Percentiles rank a stretch among this genome's conserved stretches.
Conservation (phyloP, 2,113 vertebrate species). For the Aptenodytes forsteri region DNA sequence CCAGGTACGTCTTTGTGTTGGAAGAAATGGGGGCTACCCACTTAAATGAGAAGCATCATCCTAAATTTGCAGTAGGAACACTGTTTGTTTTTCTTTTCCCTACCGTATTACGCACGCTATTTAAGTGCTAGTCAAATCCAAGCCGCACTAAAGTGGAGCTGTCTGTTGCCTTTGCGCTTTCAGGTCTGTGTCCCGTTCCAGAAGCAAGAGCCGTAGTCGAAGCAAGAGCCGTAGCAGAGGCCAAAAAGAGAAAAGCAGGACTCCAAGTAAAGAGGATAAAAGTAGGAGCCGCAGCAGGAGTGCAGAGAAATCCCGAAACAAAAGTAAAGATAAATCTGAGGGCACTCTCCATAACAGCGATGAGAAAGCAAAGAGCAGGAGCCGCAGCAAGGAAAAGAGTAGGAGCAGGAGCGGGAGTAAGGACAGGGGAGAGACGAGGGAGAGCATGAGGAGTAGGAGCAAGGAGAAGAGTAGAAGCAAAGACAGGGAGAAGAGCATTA, state of each 20-base stretch:
- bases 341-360: constrained; percentile 69
- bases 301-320: constrained; percentile 71
- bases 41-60: not conserved
- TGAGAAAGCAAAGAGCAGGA: constrained; percentile 72
- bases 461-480: constrained; percentile 73
- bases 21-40: not conserved
- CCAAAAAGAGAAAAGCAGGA: constrained; percentile 83
- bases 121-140: not conserved
- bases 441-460: constrained; percentile 67
- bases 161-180: constrained; percentile 13
- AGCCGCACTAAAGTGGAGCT: not conserved
- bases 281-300: constrained; percentile 80
- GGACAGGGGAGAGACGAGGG: constrained; percentile 65
- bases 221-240: constrained; percentile 78
- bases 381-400: constrained; percentile 73
- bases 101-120: accelerated
- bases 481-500: constrained; percentile 68
- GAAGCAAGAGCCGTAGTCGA: constrained; percentile 81
- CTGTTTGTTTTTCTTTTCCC: not conserved
- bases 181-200: constrained; percentile 87
- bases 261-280: constrained; percentile 79
- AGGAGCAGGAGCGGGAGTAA: constrained; percentile 74
- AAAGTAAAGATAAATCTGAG: constrained; percentile 72
- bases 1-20: constrained; percentile 77
- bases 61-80: not conserved